These are phyloP conservation scores for Excalfactoria chinensis DNA, from an alignment of 2,113 vertebrate species.

Conservation along the genomic window DNA sequence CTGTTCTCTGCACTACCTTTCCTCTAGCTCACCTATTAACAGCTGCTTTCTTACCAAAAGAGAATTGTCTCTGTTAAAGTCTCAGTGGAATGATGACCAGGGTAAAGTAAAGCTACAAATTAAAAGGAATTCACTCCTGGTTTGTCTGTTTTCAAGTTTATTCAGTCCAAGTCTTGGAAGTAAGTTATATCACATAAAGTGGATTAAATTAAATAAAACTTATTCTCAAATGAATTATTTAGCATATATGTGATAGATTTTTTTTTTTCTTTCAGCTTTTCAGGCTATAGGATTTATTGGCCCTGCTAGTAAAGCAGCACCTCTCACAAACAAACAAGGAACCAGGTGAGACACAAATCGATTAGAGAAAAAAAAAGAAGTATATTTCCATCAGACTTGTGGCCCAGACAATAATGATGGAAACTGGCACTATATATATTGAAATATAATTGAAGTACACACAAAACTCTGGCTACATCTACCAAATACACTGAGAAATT, in stretches of 20 bases:
- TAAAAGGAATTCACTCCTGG: not conserved
- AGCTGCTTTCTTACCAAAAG: constrained; percentile 4
- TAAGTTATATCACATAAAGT: not conserved
- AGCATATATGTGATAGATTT: not conserved
- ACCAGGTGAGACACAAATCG: not conserved
- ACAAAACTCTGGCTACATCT: not conserved
- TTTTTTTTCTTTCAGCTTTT: constrained; percentile 1
- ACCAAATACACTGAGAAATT: constrained; percentile 33
- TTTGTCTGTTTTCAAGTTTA: not conserved
- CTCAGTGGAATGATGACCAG: not conserved
- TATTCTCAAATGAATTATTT: constrained; percentile 27
- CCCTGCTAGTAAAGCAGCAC: not conserved
- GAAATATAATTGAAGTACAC: constrained; percentile 27
- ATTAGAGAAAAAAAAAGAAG: not conserved
- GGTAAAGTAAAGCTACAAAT: not conserved
- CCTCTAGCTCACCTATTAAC: not conserved
- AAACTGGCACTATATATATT: not conserved
- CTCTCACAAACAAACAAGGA: not conserved
- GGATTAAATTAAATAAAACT: constrained; percentile 3
- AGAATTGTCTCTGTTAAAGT: constrained; percentile 6
- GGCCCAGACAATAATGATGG: not conserved
- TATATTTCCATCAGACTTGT: constrained; percentile 3
- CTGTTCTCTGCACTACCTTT: constrained; percentile 5
- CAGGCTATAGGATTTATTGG: not conserved
- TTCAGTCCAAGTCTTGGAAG: not conserved